A percentile compares a stretch with the other conserved stretches of the same genome.
These are phyloP conservation scores for Graphium colonna DNA, from an alignment of 2,888 invertebrate genomes.

Conservation along the genomic window DNA sequence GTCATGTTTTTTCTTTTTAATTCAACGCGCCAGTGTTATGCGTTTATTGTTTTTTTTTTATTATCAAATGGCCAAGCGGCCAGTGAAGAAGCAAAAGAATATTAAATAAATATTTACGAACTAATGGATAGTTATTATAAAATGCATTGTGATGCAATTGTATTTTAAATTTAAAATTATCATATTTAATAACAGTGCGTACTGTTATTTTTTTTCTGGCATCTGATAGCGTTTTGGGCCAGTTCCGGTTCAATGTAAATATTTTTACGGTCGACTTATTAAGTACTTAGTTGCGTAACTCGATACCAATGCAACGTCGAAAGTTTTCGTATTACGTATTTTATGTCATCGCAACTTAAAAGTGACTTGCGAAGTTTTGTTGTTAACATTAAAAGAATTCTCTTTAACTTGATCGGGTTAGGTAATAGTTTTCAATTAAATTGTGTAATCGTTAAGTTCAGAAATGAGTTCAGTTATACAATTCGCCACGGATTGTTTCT, in stretches of 20 bases:
- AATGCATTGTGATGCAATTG: no score
- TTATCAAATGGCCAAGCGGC: no score
- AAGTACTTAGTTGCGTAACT: neutral
- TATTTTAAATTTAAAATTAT: no score
- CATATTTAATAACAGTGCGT: no score
- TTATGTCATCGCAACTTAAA: neutral
- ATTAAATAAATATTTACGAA: no score
- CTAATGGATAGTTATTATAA: no score
- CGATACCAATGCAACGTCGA: neutral
- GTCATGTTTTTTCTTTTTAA: slow-evolving; percentile 29
- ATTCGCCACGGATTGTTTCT: neutral
- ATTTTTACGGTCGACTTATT: neutral
- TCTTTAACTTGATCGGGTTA: neutral
- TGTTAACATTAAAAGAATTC: neutral
- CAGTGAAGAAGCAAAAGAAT: no score
- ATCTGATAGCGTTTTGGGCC: neutral
- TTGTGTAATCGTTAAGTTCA: neutral
- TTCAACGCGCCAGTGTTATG: slow-evolving; percentile 15
- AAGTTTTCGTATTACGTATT: neutral
- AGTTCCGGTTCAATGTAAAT: neutral
- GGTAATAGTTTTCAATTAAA: neutral
- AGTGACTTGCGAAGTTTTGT: neutral
- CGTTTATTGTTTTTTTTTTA: neutral
- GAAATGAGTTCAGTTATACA: neutral
- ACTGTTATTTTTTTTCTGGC: neutral